Evolutionary conservation across 2,888 invertebrate genomes (phyloP).

Genomic region (Cryptus viduatorius): DNA sequence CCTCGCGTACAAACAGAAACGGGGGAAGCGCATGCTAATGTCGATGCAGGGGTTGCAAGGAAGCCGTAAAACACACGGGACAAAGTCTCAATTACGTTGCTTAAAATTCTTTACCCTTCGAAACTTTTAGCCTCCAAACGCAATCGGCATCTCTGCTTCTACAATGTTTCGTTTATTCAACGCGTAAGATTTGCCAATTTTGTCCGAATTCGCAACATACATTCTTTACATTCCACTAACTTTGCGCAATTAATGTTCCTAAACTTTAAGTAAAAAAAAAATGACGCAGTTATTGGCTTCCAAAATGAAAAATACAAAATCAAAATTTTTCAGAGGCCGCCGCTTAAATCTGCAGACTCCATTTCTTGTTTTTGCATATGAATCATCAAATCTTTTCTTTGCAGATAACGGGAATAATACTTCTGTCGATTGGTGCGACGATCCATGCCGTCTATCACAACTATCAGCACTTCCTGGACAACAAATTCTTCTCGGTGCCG

Average conservation of each 20-base stretch:
- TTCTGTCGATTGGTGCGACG: constrained; percentile 91
- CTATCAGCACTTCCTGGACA: constrained; percentile 89
- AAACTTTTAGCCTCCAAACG: too few relatives aligned
- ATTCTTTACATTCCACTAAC: background rate
- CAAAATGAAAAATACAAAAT: too few relatives aligned
- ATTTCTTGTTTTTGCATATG: background rate
- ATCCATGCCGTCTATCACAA: constrained; percentile 89
- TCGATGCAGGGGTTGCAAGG: background rate
- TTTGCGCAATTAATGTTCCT: too few relatives aligned
- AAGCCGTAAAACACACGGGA: constrained; percentile 42
- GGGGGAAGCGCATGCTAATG: constrained; percentile 19
- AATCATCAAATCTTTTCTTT: background rate
- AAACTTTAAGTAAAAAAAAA: too few relatives aligned
- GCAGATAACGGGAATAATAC: constrained; percentile 92
- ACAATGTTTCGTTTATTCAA: too few relatives aligned
- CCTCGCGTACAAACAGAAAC: background rate
- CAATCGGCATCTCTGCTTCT: too few relatives aligned
- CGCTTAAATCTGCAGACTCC: too few relatives aligned
- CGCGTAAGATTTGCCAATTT: background rate
- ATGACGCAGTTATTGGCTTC: too few relatives aligned
- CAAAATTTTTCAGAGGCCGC: too few relatives aligned
- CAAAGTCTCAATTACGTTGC: constrained; percentile 32
- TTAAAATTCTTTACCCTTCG: constrained; percentile 15
- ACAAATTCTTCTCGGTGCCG: constrained; percentile 90
- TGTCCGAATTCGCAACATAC: background rate